Conservation (phyloP, 2,797 vertebrate species). For the Lacerta agilis region DNA sequence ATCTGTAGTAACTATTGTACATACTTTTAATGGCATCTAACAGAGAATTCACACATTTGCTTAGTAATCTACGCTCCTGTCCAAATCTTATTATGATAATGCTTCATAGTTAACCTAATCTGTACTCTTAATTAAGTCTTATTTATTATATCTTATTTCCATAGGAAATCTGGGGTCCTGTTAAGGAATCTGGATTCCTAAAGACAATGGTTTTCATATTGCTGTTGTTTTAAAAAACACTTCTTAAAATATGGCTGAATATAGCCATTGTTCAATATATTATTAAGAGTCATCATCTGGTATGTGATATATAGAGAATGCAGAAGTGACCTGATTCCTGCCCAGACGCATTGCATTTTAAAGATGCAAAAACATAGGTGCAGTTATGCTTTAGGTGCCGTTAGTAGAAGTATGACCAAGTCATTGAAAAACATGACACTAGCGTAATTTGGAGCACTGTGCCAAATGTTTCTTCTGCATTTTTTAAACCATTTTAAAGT, state of each 20-base stretch:
- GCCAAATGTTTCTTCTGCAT: too few relatives aligned
- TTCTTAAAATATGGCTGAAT: not conserved
- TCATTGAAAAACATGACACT: too few relatives aligned
- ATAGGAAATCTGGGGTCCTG: not conserved
- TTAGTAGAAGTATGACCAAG: too few relatives aligned
- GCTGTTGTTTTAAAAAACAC: not conserved
- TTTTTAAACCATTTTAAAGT: too few relatives aligned
- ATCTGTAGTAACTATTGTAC: not conserved
- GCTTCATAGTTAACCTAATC: not conserved
- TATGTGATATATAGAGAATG: not conserved
- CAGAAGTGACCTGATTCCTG: not conserved
- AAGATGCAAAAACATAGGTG: not conserved
- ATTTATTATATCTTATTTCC: not conserved
- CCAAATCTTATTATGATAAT: not conserved
- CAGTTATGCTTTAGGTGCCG: too few relatives aligned
- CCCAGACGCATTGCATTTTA: not conserved
- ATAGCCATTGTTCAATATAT: not conserved
- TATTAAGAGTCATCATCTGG: not conserved
- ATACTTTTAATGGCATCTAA: constrained; percentile 4
- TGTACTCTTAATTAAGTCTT: not conserved
- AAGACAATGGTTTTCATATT: not conserved
- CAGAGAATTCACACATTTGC: not conserved
- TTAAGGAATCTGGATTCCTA: not conserved
- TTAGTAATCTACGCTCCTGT: not conserved
- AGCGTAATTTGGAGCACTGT: too few relatives aligned